These are phyloP conservation scores for Bombus ignitus DNA, from an alignment of 1,140 invertebrate genomes.

Conservation along the genomic window DNA sequence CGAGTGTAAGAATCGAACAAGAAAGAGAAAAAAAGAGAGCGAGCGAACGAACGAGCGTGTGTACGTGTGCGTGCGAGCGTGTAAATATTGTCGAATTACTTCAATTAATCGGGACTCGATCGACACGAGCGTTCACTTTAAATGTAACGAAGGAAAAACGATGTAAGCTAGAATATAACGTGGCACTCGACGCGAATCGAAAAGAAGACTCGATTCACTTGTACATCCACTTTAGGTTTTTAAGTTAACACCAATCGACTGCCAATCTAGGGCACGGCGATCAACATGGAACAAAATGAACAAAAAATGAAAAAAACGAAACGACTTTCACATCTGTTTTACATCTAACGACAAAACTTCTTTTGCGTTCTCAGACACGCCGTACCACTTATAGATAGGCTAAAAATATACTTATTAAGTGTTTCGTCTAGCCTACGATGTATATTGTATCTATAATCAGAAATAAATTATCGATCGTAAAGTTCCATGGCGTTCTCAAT, in stretches of 20 bases:
- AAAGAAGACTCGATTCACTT: slow-evolving; percentile 1
- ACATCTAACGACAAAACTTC: slow-evolving; percentile 44
- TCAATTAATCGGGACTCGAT: slow-evolving; percentile 43
- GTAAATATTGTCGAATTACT: slow-evolving; percentile 65
- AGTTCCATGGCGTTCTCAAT: not conserved
- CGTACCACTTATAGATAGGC: slow-evolving; percentile 73
- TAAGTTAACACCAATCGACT: slow-evolving; percentile 40
- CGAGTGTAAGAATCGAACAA: not conserved
- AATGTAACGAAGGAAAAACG: slow-evolving; percentile 12
- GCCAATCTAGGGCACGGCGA: slow-evolving; percentile 42
- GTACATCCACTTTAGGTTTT: slow-evolving; percentile 24
- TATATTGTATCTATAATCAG: slow-evolving; percentile 80
- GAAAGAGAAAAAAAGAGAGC: not conserved
- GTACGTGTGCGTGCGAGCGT: slow-evolving; percentile 42
- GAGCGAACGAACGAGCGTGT: not conserved
- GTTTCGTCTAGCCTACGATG: slow-evolving; percentile 78
- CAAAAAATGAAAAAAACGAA: not conserved
- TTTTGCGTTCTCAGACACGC: slow-evolving; percentile 59
- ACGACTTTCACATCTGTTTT: slow-evolving; percentile 58
- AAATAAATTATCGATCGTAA: slow-evolving; percentile 77
- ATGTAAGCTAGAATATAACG: slow-evolving; percentile 27
- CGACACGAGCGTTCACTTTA: slow-evolving; percentile 6
- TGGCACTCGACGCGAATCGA: not conserved
- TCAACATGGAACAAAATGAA: slow-evolving; percentile 19
- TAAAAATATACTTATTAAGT: slow-evolving; percentile 75